Conservation (phyloP, 2,888 invertebrate species). For the Pomacea canaliculata region DNA sequence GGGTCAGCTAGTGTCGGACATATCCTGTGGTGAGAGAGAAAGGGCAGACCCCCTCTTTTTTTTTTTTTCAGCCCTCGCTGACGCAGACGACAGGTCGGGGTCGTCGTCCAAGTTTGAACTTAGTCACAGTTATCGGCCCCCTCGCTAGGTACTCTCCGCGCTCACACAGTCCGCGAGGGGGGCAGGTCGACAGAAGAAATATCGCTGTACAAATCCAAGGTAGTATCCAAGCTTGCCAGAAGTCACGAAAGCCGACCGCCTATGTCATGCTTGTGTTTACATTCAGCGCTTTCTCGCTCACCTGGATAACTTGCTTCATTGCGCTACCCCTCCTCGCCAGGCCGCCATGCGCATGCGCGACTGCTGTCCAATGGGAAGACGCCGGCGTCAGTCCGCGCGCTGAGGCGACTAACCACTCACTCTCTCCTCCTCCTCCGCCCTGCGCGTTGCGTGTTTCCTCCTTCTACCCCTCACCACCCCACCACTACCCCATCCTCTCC, state of each 20-base stretch:
- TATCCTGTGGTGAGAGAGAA: slow-evolving; percentile 5
- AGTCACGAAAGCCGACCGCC: no score
- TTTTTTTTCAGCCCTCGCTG: background rate
- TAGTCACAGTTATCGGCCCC: background rate
- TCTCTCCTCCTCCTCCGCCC: no score
- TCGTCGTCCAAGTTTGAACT: background rate
- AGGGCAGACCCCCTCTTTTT: background rate
- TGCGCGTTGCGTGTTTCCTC: no score
- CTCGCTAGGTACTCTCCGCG: background rate
- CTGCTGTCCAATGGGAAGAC: slow-evolving; percentile 8
- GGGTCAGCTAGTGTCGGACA: slow-evolving; percentile 18
- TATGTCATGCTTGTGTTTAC: no score
- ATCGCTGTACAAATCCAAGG: background rate
- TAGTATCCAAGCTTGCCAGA: slow-evolving; percentile 4
- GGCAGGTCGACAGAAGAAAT: no score
- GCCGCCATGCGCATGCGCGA: slow-evolving; percentile 5
- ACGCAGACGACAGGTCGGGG: slow-evolving; percentile 4
- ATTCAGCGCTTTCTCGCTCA: slow-evolving; percentile 6
- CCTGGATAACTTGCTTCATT: slow-evolving; percentile 23
- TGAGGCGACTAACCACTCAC: background rate
- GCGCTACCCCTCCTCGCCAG: slow-evolving; percentile 6
- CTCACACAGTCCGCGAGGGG: no score
- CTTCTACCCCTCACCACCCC: no score
- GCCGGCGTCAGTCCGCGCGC: background rate
- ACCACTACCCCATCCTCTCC: no score